Base-by-base conservation (phyloP, 1,140 invertebrate genomes). In the Spodoptera frugiperda region DNA sequence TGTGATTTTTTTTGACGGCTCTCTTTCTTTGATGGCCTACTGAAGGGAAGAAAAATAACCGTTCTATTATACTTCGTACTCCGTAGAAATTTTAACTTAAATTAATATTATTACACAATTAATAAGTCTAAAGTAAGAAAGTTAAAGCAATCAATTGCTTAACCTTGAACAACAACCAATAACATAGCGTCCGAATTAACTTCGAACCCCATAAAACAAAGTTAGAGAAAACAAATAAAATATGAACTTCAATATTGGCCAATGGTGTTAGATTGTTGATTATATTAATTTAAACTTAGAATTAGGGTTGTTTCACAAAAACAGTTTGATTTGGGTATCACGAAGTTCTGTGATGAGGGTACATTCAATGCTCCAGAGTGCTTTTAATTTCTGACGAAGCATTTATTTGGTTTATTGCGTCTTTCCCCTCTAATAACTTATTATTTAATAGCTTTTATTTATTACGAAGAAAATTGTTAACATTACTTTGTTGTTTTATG, bases 311-410 rank as follows among this genome's bases (percentile, higher is more conserved):
- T 65, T 77, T 76, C 71, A 83, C 82, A 85, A 86, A 86, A 86
- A 83, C 80, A 33, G 63, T 87, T 82, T 82, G 84, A 87, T 84
- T 76, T 75, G 75, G 82, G 79, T 78, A 61, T 53, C 57, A 70
- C 78, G 30, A 80, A 78, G 59, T 84, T 83, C 12, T n/a, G 59
- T 85, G 82, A 85, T 77, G 74, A 85, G 83, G 84, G 85, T 84
- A 78, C 61, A 68, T 78, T 74, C 78, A 79, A 71, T 82, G 82
- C 82, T 82, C 71, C 81, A 78, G 67, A 83, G 73, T 81, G 78
- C 78, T 84, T 84, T 81, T 84, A 82, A 84, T 87, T 82, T 79
- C 63, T 84, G 80, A 82, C 68, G 53, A 79, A 79, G 75, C 78
- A 76, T 55, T 82, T 79, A 79, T 81, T 80, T 78, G 81, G 79